phyloP scores from a whole-genome alignment of 2,113 vertebrate species.

The Antechinus stuartii region DNA sequence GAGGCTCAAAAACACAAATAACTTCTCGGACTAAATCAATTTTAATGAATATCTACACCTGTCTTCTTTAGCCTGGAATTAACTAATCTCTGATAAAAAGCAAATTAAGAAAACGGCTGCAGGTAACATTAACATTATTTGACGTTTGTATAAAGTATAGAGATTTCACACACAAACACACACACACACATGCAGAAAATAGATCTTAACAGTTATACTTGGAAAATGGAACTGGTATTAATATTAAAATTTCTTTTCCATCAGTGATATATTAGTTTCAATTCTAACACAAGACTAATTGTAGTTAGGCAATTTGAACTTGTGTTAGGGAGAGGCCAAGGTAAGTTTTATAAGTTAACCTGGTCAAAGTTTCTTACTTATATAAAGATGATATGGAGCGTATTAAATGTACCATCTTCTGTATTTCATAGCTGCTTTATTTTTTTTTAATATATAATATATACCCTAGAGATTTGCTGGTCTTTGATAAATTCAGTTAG shows the following conservation, averaged over 20 bases:
- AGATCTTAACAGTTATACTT: neutral
- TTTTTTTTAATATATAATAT: neutral
- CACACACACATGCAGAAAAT: neutral
- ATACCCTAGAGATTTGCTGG: constrained; percentile 44
- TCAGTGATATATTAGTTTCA: neutral
- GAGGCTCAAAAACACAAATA: constrained; percentile 43
- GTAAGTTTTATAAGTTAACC: neutral
- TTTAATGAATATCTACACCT: constrained; percentile 6
- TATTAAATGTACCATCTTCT: neutral
- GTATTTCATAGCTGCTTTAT: neutral
- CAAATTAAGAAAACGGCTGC: neutral
- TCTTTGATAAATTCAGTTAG: constrained; percentile 47
- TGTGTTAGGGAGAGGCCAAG: neutral
- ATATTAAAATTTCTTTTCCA: neutral
- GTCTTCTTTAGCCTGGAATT: neutral
- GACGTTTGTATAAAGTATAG: constrained; percentile 30
- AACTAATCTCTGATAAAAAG: constrained; percentile 26
- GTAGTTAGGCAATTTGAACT: neutral
- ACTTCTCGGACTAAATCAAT: constrained; percentile 16
- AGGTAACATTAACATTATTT: constrained; percentile 21
- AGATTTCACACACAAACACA: neutral
- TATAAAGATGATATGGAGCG: neutral
- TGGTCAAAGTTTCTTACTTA: neutral
- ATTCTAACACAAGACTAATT: neutral
- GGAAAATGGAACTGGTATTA: neutral